Conservation (phyloP, 2,888 invertebrate genomes). For the Rhodophaea formosa region DNA sequence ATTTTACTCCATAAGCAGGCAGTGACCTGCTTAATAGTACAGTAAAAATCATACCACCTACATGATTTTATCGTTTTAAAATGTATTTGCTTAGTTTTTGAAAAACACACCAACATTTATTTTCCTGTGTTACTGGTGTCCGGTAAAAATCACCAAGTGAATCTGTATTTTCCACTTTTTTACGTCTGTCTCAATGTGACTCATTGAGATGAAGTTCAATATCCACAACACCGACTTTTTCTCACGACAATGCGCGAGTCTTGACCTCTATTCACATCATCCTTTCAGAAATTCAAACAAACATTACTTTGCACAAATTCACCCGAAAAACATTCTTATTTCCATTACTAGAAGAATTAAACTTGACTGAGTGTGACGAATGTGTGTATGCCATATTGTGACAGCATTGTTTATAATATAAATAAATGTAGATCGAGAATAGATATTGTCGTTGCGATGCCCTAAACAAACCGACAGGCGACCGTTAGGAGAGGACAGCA, state of each 20-base stretch:
- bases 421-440: constrained; percentile 69
- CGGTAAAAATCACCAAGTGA: no score
- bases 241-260: constrained; percentile 42
- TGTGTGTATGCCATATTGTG: constrained; percentile 36
- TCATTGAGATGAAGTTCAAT: constrained; percentile 28
- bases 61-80: no score
- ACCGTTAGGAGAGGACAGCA: constrained; percentile 39
- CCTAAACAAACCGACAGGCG: constrained; percentile 52
- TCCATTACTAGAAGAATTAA: neutral
- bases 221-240: constrained; percentile 31
- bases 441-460: constrained; percentile 67
- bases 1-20: no score
- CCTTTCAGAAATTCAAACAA: constrained; percentile 41
- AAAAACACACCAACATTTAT: no score
- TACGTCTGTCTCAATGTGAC: constrained; percentile 10
- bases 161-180: constrained; percentile 1
- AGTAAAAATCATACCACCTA: no score
- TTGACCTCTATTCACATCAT: constrained; percentile 69
- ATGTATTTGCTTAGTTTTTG: no score
- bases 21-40: no score
- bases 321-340: constrained; percentile 20
- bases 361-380: neutral
- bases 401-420: constrained; percentile 63
- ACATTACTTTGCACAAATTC: constrained; percentile 19
- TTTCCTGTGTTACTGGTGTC: no score